A percentile compares a stretch with the other conserved stretches of the same genome.
These are phyloP conservation scores for Julus scandinavius DNA, from an alignment of 2,888 invertebrate species.

Conservation along the genomic window DNA sequence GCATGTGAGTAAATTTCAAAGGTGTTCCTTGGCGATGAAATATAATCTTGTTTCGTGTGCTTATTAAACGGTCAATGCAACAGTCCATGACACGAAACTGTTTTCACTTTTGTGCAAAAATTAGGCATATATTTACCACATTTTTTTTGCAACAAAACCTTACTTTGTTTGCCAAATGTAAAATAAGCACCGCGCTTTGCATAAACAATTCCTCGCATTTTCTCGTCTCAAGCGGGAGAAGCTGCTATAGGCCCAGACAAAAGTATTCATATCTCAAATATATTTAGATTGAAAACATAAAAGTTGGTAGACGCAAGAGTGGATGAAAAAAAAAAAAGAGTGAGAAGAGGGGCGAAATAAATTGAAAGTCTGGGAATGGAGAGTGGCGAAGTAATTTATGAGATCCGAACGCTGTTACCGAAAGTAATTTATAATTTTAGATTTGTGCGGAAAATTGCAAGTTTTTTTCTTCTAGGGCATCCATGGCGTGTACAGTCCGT, in stretches of 20 bases:
- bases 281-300: constrained; percentile 5
- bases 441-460: background rate
- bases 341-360: background rate
- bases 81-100: background rate
- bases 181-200: background rate
- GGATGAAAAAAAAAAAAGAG: background rate
- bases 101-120: background rate
- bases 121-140: background rate
- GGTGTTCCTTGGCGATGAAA: too few species aligned
- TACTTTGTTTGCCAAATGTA: background rate
- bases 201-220: background rate
- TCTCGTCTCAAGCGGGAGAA: background rate
- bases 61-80: background rate
- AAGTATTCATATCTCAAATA: constrained; percentile 14
- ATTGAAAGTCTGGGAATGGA: constrained; percentile 7
- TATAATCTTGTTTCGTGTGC: background rate
- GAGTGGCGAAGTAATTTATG: constrained; percentile 13
- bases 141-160: background rate
- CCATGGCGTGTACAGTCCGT: background rate
- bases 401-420: background rate
- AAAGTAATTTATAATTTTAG: constrained; percentile 21
- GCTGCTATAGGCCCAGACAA: background rate
- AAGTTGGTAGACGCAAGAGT: background rate
- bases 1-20: too few species aligned
- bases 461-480: background rate